Percentiles rank a stretch among this genome's conserved stretches.
phyloP scores from a whole-genome alignment of 2,888 invertebrate genomes.

The Nephrotoma guestfalica region DNA sequence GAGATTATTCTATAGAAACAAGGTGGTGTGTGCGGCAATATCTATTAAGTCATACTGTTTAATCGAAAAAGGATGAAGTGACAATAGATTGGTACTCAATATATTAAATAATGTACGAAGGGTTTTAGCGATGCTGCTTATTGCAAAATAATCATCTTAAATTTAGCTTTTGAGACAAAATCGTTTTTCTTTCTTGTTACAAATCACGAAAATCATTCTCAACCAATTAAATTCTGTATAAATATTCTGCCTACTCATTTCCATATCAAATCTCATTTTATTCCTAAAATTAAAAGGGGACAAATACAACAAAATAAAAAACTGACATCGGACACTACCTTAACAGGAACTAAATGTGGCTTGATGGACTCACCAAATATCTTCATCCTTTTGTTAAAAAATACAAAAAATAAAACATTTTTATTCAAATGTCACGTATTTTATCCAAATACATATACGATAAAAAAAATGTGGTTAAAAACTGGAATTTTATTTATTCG shows the following conservation, averaged over 20 bases:
- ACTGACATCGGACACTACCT: constrained; percentile 1
- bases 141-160: not conserved
- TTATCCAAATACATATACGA: not conserved
- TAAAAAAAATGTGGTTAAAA: constrained; percentile 2
- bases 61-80: not conserved
- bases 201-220: not conserved
- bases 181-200: no score
- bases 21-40: not conserved
- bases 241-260: not conserved
- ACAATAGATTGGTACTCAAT: not conserved
- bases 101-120: not conserved
- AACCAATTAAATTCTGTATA: not conserved
- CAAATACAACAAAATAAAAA: not conserved
- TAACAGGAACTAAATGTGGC: constrained; percentile 2
- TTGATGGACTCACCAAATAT: constrained; percentile 4
- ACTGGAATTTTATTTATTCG: not conserved
- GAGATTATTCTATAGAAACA: not conserved
- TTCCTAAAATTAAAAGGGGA: not conserved
- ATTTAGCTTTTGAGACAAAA: not conserved
- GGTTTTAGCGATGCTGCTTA: not conserved
- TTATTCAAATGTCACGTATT: not conserved
- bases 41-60: not conserved
- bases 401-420: not conserved
- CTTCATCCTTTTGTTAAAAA: not conserved
- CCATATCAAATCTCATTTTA: not conserved